Percentiles rank a stretch among this genome's conserved stretches.
Evolutionary conservation across 2,888 invertebrate genomes (phyloP).

Genomic region (Brenthis hecate): DNA sequence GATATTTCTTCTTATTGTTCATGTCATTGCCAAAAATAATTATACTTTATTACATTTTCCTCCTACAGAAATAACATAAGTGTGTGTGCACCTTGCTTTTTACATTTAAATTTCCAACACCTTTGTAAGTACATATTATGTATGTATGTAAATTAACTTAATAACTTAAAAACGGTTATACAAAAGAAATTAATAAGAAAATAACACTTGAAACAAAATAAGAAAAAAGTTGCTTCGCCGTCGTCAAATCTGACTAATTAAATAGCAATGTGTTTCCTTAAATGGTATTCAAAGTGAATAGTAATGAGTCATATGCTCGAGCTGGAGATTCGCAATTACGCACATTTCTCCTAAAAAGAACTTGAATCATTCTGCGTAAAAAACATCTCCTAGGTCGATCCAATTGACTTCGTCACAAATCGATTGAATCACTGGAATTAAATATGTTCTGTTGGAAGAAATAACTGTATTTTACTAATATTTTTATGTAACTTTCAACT

Average conservation of each 20-base stretch:
- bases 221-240: background rate
- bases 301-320: constrained; percentile 35
- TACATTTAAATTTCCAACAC: no score
- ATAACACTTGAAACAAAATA: background rate
- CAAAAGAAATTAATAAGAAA: background rate
- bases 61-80: no score
- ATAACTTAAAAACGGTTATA: no score
- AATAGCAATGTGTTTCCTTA: constrained; percentile 25
- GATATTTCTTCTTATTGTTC: no score
- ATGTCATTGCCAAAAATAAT: no score
- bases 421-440: constrained; percentile 24
- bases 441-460: background rate
- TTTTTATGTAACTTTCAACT: background rate
- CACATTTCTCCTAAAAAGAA: constrained; percentile 37
- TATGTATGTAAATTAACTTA: no score
- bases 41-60: no score
- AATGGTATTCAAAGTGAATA: constrained; percentile 21
- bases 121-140: no score
- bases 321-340: constrained; percentile 29
- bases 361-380: constrained; percentile 27
- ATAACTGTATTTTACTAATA: background rate
- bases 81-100: no score
- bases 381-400: constrained; percentile 14
- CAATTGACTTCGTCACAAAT: constrained; percentile 23
- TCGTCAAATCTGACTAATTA: constrained; percentile 25